Evolutionary conservation across 2,113 vertebrate species (phyloP).

Genomic region (Hippocampus comes): DNA sequence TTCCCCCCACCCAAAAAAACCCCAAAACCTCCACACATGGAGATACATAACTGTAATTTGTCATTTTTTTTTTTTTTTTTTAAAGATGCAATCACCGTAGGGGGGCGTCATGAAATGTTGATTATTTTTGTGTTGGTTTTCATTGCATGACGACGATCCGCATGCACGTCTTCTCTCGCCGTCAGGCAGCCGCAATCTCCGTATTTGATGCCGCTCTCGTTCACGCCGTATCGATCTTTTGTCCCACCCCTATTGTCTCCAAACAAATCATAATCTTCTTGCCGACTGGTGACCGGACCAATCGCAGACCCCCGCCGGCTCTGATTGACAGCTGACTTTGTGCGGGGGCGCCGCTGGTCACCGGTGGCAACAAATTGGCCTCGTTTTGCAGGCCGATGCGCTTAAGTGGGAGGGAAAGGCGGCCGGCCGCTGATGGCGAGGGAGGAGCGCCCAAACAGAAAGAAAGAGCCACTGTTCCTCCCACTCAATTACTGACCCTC

Average conservation of each 20-base stretch:
- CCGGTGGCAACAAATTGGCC: constrained; percentile 55
- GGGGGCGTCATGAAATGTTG: too few relatives aligned
- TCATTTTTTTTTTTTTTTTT: too few relatives aligned
- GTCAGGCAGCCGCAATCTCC: not conserved
- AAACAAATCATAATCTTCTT: not conserved
- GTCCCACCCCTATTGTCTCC: not conserved
- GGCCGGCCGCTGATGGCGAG: not conserved
- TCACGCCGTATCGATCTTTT: not conserved
- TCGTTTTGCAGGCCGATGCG: constrained; percentile 48
- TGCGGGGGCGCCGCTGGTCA: constrained; percentile 38
- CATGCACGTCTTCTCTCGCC: not conserved
- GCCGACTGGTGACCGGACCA: constrained; percentile 28
- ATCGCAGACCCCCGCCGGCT: constrained; percentile 18
- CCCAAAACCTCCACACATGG: too few relatives aligned
- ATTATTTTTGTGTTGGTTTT: too few relatives aligned
- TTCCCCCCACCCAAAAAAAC: too few relatives aligned
- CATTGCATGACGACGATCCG: too few relatives aligned
- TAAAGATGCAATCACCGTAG: too few relatives aligned
- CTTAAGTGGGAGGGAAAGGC: constrained; percentile 5
- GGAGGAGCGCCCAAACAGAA: constrained; percentile 24
- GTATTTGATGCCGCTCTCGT: not conserved
- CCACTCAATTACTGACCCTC: constrained; percentile 57
- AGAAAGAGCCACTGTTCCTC: constrained; percentile 45
- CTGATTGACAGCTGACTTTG: constrained; percentile 57
- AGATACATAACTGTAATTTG: too few relatives aligned